Evolutionary conservation across 2,113 vertebrate genomes (phyloP).

Genomic region (Strix uralensis): DNA sequence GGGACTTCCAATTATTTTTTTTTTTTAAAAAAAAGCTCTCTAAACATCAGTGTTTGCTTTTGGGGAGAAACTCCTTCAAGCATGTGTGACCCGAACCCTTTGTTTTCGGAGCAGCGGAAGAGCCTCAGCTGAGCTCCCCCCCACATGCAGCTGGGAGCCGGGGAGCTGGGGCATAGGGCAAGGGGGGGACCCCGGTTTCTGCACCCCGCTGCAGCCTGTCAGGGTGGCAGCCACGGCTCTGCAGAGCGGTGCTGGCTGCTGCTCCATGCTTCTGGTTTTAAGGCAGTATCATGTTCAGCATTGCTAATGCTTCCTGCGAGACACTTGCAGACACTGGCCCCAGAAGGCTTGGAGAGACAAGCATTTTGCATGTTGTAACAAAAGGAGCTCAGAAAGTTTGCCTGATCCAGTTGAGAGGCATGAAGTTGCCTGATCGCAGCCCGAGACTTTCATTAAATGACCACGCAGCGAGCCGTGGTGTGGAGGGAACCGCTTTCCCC

Average conservation of each 20-base stretch:
- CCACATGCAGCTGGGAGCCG: rapidly evolving
- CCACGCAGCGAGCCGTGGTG: rapidly evolving
- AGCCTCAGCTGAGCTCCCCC: neutral
- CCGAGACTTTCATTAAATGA: neutral
- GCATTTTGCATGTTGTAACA: neutral
- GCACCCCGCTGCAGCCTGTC: neutral
- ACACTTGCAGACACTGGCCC: neutral
- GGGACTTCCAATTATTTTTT: neutral
- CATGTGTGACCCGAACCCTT: neutral
- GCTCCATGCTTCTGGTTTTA: neutral
- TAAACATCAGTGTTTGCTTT: neutral
- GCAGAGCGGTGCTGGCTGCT: neutral
- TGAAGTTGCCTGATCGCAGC: neutral
- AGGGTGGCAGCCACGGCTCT: neutral
- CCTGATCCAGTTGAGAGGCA: neutral
- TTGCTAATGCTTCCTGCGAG: neutral
- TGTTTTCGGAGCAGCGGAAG: neutral
- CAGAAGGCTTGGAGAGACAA: neutral
- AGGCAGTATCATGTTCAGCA: neutral
- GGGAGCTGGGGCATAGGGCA: neutral
- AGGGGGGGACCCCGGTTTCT: neutral
- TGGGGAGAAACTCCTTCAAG: neutral
- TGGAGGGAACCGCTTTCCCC: rapidly evolving
- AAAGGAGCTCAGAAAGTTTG: neutral
- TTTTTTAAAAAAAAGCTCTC: neutral